Evolutionary conservation across 64 coral and sea anemone species (phyloP), one percentile per base, ranked within the genome.

Genomic region (Montipora efflorescens): DNA sequence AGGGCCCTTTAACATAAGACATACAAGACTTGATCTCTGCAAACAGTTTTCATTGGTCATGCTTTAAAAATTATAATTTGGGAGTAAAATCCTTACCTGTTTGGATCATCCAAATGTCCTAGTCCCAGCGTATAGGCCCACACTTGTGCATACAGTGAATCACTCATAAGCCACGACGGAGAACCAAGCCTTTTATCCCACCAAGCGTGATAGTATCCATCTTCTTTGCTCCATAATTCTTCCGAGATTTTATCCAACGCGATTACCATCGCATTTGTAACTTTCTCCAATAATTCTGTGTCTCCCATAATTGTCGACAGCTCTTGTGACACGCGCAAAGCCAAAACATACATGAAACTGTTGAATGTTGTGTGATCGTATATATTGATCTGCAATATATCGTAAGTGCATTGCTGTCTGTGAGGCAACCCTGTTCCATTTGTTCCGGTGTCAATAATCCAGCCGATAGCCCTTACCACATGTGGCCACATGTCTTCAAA

Each of bases 321-420:
- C 23, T 75, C 75, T 59, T 90, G 69, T 19, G 88, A 59, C 8
- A 77, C 88, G n/a, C 93, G 93, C 88, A 95, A 62, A 45, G 79
- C 47, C 73, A 95, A 80, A 11, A 95, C 79, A 53, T 85, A 95
- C 93, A 95, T 77, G 44, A 95, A 81, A 86, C 93, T 95, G 59
- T 95, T 95, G 59, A 90, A 90, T 45, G 89, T 85, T 15, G 77
- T 95, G 21, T 95, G 93, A 75, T 95, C 93, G 55, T 95, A 95
- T 45, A 22, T 18, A 73, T 85, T 49, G 44, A 95, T 51, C 10
- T 36, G 3, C 1, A 90, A 46, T 18, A 59, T 4, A 84, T 95
- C 93, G 21, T 90, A 95, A 0, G 93, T 95, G 88, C 90, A 90
- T 19, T 88, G 89, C 57, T 55, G 89, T 51, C 46, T 81, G 79